Percentiles rank a stretch among this genome's conserved stretches.
phyloP scores from a whole-genome alignment of 1,140 invertebrate species.

The Pseudachorutes palmiensis region DNA sequence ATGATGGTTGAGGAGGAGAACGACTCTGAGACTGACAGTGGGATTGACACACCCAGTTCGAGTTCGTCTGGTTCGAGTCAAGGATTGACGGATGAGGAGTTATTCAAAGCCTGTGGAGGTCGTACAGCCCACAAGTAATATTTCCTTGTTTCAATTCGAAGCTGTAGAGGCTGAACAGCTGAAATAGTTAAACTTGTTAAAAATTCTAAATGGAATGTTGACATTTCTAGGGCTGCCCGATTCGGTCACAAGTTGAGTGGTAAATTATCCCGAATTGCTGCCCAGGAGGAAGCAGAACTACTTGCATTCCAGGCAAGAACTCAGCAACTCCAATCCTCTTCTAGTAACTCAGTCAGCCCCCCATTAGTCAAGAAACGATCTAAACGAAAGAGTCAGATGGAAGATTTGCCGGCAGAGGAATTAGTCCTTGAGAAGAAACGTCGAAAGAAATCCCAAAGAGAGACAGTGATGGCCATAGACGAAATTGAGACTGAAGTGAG shows the following conservation, averaged over 20 bases:
- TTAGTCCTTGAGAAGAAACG: not conserved
- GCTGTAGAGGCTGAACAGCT: not conserved
- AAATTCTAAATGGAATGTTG: too few relatives aligned
- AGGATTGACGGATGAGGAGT: conserved; percentile 30
- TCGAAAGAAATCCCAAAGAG: not conserved
- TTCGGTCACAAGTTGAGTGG: conserved; percentile 34
- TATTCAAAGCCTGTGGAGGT: conserved; percentile 35
- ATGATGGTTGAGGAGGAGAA: conserved; percentile 16
- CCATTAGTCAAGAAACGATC: conserved; percentile 1
- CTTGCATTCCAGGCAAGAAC: not conserved
- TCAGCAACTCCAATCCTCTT: too few relatives aligned
- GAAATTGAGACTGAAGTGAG: not conserved
- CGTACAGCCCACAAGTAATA: conserved; percentile 36
- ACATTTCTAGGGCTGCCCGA: conserved; percentile 29
- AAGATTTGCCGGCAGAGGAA: not conserved
- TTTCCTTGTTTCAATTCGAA: not conserved
- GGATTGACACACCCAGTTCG: not conserved
- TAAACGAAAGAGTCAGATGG: not conserved
- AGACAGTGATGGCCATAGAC: not conserved
- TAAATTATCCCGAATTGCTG: conserved; percentile 35
- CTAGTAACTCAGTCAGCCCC: too few relatives aligned
- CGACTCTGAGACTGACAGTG: conserved; percentile 4
- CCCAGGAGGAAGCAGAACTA: conserved; percentile 28
- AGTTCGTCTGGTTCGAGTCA: not conserved
- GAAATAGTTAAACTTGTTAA: conserved; percentile 9